Conservation (phyloP, 92 coral and sea anemone species). For the Bergia sp. region DNA sequence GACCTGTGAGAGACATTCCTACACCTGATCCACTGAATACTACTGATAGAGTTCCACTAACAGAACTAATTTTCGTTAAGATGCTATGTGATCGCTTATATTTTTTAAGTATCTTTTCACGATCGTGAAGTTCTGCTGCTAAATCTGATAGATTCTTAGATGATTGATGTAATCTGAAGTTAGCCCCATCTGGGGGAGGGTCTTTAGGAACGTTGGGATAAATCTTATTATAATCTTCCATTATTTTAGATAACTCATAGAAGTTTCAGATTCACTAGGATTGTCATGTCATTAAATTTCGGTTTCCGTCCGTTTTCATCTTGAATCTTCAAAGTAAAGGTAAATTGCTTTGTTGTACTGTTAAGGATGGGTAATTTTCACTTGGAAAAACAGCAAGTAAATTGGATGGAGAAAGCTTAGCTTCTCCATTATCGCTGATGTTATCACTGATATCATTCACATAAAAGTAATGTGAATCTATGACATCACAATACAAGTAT, state of each 20-base stretch:
- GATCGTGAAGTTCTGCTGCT: background rate
- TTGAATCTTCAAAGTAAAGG: too few relatives aligned
- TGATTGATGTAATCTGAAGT: background rate
- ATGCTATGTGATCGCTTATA: slow-evolving; percentile 3
- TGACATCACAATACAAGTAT: background rate
- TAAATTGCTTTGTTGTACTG: too few relatives aligned
- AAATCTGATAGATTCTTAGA: background rate
- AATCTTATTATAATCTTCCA: too few relatives aligned
- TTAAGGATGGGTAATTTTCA: too few relatives aligned
- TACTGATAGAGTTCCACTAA: slow-evolving; percentile 2
- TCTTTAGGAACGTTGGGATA: too few relatives aligned
- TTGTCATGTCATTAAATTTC: too few relatives aligned
- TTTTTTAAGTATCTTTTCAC: background rate
- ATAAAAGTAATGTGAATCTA: background rate
- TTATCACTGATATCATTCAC: background rate
- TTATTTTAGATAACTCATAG: too few relatives aligned
- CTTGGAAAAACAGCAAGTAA: background rate
- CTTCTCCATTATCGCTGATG: background rate
- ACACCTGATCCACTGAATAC: slow-evolving; percentile 1
- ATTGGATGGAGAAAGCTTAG: background rate
- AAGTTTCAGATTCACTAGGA: too few relatives aligned
- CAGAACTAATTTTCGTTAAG: background rate
- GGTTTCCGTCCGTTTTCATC: too few relatives aligned
- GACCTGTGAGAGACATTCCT: background rate
- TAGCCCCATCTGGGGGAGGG: background rate